Percentiles rank a stretch among this genome's conserved stretches.
Conservation (phyloP, 2,888 invertebrate species). For the Hemistola chrysoprasaria region DNA sequence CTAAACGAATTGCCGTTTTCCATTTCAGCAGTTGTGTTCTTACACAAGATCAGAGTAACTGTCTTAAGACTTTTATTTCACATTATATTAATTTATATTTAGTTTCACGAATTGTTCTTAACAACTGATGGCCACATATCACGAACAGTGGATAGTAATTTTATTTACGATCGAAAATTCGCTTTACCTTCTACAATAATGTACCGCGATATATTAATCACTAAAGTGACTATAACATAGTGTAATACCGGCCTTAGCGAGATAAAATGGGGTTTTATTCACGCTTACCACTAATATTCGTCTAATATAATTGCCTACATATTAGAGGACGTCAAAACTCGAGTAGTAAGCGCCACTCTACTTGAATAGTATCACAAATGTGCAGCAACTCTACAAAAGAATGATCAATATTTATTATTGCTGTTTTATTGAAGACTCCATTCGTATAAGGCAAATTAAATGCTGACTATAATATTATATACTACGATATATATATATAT, state of each 20-base stretch:
- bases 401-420: constrained; percentile 68
- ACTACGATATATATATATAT: constrained; percentile 31
- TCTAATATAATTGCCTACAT: constrained; percentile 78
- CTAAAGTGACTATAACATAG: constrained; percentile 24
- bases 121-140: no score
- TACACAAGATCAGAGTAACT: no score
- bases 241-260: constrained; percentile 42
- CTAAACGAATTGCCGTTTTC: no score
- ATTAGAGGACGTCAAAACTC: constrained; percentile 74
- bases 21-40: no score
- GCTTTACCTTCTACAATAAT: constrained; percentile 8
- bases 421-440: constrained; percentile 69
- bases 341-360: constrained; percentile 71
- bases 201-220: constrained; percentile 24
- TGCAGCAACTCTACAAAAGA: constrained; percentile 69
- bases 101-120: no score
- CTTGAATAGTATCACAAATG: constrained; percentile 74
- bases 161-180: constrained; percentile 1
- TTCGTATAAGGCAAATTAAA: constrained; percentile 74
- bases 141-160: no score
- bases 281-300: constrained; percentile 70
- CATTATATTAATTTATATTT: no score
- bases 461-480: constrained; percentile 55
- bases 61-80: no score
- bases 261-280: constrained; percentile 65